Percentiles rank a stretch among this genome's conserved stretches.
These are phyloP conservation scores for Epinephelus cyanopodus DNA, from an alignment of 2,113 vertebrate species.

Conservation along the genomic window DNA sequence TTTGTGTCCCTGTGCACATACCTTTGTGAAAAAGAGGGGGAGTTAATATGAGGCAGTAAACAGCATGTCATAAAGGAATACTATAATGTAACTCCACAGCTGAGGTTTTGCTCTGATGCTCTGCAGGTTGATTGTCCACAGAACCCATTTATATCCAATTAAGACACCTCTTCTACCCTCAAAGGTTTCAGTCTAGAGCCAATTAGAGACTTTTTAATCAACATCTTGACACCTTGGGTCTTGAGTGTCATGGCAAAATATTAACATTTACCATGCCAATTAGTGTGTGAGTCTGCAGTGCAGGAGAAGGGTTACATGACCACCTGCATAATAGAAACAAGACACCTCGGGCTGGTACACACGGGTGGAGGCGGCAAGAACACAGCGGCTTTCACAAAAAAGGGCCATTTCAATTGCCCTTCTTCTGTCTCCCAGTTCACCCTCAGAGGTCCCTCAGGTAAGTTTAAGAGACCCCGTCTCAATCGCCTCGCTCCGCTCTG, in stretches of 20 bases:
- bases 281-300: slow-evolving; percentile 63
- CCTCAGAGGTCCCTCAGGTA: slow-evolving; percentile 76
- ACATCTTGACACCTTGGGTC: slow-evolving; percentile 75
- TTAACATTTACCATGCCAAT: slow-evolving; percentile 81
- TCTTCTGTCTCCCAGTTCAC: slow-evolving; percentile 53
- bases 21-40: background rate
- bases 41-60: slow-evolving; percentile 19
- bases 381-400: slow-evolving; percentile 43
- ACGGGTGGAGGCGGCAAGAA: slow-evolving; percentile 45
- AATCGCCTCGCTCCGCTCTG: slow-evolving; percentile 74
- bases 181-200: slow-evolving; percentile 72
- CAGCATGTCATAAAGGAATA: slow-evolving; percentile 15
- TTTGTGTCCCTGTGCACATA: background rate
- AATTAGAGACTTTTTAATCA: slow-evolving; percentile 80
- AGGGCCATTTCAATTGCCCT: slow-evolving; percentile 68
- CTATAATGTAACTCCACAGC: slow-evolving; percentile 33
- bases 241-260: slow-evolving; percentile 76
- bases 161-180: slow-evolving; percentile 59
- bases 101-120: slow-evolving; percentile 19
- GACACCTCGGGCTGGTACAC: slow-evolving; percentile 47
- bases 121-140: slow-evolving; percentile 55
- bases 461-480: slow-evolving; percentile 80
- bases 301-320: slow-evolving; percentile 47
- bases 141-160: slow-evolving; percentile 69
- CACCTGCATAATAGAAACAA: slow-evolving; percentile 61